Percentiles rank a stretch among this genome's conserved stretches.
These are phyloP conservation scores for Hephaestus fuliginosus DNA, from an alignment of 2,797 vertebrate genomes.

Conservation along the genomic window DNA sequence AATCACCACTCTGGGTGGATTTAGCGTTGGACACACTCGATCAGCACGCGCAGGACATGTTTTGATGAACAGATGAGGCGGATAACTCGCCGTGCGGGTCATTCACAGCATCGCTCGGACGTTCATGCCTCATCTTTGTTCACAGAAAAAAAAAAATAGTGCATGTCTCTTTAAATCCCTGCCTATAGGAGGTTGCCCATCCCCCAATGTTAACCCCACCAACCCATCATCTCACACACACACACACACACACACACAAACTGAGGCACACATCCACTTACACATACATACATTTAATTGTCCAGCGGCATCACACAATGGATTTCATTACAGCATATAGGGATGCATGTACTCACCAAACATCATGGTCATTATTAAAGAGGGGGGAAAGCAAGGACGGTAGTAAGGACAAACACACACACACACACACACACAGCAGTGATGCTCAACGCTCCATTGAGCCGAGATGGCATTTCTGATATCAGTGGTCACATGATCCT, in stretches of 20 bases:
- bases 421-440: slow-evolving; percentile 11
- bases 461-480: slow-evolving; percentile 82
- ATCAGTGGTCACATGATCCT: slow-evolving; percentile 80
- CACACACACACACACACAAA: slow-evolving; percentile 34
- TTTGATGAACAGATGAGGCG: slow-evolving; percentile 10
- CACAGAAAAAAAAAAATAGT: slow-evolving; percentile 80
- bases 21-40: not conserved
- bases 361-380: slow-evolving; percentile 50
- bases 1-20: slow-evolving; percentile 13
- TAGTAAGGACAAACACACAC: slow-evolving; percentile 19
- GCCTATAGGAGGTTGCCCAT: slow-evolving; percentile 83
- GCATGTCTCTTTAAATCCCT: slow-evolving; percentile 86
- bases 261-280: slow-evolving; percentile 25
- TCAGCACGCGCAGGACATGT: not conserved
- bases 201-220: slow-evolving; percentile 80
- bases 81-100: slow-evolving; percentile 28
- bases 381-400: slow-evolving; percentile 9
- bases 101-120: slow-evolving; percentile 52
- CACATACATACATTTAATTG: slow-evolving; percentile 56
- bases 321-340: slow-evolving; percentile 57
- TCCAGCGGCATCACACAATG: slow-evolving; percentile 68
- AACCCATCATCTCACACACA: slow-evolving; percentile 71
- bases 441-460: slow-evolving; percentile 69
- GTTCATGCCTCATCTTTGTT: slow-evolving; percentile 80
- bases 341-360: slow-evolving; percentile 58